A percentile compares a stretch with the other conserved stretches of the same genome.
These are phyloP conservation scores for Agelaius tricolor DNA, from an alignment of 2,113 vertebrate genomes.

Conservation along the genomic window DNA sequence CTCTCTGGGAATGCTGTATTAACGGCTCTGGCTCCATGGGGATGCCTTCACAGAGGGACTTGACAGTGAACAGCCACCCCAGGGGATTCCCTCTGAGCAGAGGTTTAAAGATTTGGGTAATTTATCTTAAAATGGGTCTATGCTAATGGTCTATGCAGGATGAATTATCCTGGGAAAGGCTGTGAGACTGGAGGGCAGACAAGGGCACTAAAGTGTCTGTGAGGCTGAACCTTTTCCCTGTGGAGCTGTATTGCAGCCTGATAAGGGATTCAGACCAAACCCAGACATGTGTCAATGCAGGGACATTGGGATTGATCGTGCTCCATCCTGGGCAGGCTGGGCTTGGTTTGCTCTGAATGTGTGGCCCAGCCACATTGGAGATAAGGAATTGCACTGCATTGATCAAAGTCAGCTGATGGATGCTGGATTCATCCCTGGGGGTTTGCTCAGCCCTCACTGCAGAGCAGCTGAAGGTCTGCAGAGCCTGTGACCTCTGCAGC, in stretches of 20 bases:
- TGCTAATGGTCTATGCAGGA: neutral
- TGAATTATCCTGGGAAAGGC: neutral
- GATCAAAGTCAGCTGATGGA: neutral
- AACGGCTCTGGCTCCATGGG: neutral
- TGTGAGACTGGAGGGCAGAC: neutral
- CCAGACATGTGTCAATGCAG: neutral
- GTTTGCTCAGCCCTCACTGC: neutral
- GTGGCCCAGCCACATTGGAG: accelerated
- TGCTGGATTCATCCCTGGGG: neutral
- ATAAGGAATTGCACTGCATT: neutral
- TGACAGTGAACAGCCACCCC: neutral
- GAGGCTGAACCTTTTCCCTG: neutral
- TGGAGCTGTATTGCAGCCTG: neutral
- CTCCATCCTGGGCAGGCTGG: neutral
- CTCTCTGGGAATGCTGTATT: neutral
- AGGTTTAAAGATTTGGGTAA: neutral
- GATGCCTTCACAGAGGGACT: neutral
- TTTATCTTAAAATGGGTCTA: neutral
- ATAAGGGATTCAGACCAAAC: neutral
- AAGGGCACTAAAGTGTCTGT: neutral
- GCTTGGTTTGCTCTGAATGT: neutral
- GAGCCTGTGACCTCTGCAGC: neutral
- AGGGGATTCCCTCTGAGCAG: neutral
- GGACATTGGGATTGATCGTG: neutral
- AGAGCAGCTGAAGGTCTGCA: neutral